These are phyloP conservation scores for Nerophis ophidion DNA, from an alignment of 2,113 vertebrate species.

Conservation along the genomic window DNA sequence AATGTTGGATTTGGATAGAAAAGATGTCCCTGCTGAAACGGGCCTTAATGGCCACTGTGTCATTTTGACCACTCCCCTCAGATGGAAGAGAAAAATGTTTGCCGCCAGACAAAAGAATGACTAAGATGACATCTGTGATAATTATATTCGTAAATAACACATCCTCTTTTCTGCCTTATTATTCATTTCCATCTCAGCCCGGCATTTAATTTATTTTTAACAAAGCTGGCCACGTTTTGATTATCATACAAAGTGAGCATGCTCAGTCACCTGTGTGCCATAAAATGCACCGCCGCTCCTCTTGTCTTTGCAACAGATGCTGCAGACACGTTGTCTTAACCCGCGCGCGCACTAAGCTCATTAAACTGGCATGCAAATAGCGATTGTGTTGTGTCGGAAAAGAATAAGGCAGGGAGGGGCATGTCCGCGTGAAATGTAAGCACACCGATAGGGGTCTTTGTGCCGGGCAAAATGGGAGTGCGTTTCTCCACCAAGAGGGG, in stretches of 20 bases:
- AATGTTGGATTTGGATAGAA: conserved; percentile 43
- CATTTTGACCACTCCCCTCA: conserved; percentile 37
- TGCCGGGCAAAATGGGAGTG: conserved; percentile 61
- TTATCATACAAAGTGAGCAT: conserved; percentile 1
- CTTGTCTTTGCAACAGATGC: conserved; percentile 51
- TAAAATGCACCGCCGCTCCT: conserved; percentile 6
- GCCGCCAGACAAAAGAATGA: conserved; percentile 41
- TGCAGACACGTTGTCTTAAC: conserved; percentile 54
- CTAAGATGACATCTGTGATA: conserved; percentile 44
- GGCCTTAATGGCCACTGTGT: conserved; percentile 42
- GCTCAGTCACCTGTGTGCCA: conserved; percentile 10
- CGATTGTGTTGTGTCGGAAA: conserved; percentile 27
- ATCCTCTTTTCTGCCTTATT: background rate
- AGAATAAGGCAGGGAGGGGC: conserved; percentile 20
- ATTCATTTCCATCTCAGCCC: conserved; percentile 8
- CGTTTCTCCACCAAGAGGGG: conserved; percentile 44
- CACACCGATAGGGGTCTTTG: conserved; percentile 57
- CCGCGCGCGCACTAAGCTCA: conserved; percentile 11
- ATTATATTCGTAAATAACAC: conserved; percentile 1
- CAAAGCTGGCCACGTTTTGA: background rate
- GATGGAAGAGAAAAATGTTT: conserved; percentile 31
- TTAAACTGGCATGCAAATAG: conserved; percentile 50
- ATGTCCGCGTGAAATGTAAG: conserved; percentile 45
- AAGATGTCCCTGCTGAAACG: conserved; percentile 35
- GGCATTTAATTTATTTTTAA: background rate